A percentile compares a stretch with the other conserved stretches of the same genome.
phyloP scores from a whole-genome alignment of 2,113 vertebrate species.

The Dendrocopos noguchii region DNA sequence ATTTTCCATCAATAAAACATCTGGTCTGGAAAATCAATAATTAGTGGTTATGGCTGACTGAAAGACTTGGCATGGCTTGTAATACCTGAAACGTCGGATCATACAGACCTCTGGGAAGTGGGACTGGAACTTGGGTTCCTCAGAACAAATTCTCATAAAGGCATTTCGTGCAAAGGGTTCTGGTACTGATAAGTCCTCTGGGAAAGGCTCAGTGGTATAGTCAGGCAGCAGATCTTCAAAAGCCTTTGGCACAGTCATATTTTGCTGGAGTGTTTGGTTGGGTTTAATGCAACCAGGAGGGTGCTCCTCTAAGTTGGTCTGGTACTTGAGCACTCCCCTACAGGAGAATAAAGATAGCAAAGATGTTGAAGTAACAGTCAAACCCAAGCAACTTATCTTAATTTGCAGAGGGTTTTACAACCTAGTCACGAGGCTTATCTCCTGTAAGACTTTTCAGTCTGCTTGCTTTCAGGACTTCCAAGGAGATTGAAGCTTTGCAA shows the following conservation, averaged over 20 bases:
- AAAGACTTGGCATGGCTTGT: conserved; percentile 49
- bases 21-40: conserved; percentile 62
- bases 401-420: background rate
- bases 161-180: conserved; percentile 59
- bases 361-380: background rate
- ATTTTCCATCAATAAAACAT: conserved; percentile 69
- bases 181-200: conserved; percentile 47
- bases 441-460: background rate
- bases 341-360: conserved; percentile 31
- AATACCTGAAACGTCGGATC: conserved; percentile 53
- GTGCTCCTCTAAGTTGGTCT: conserved; percentile 89
- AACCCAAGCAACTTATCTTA: background rate
- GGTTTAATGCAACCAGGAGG: conserved; percentile 88
- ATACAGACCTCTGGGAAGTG: conserved; percentile 92
- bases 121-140: conserved; percentile 89
- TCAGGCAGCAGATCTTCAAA: conserved; percentile 48
- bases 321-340: conserved; percentile 95
- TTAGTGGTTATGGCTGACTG: conserved; percentile 57
- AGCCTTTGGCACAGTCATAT: conserved; percentile 22
- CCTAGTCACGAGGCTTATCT: background rate
- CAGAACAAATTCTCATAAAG: conserved; percentile 78
- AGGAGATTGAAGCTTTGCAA: background rate
- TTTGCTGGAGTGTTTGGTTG: conserved; percentile 77
- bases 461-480: background rate
- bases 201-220: conserved; percentile 17